Evolutionary conservation across 2,797 vertebrate species (phyloP), one percentile per base, ranked within the genome.

Genomic region (Mionectes olivaceus): DNA sequence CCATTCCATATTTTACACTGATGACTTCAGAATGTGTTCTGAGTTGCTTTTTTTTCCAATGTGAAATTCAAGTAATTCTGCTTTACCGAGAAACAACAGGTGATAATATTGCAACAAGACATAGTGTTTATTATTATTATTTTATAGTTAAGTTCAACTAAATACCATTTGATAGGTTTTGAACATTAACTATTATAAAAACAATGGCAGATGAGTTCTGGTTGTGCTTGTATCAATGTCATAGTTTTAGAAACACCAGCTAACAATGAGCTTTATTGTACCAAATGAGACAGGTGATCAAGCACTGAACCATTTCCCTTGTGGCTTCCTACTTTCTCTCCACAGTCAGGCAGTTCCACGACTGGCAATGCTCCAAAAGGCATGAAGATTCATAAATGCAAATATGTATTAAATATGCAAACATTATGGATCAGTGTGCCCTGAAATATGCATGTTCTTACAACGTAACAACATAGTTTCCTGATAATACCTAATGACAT

Each of bases 321-420:
- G 71, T 44, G 41, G 16, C 50, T 76, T 25, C 30, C 43, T 81
- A 6, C 35, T 61, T 85, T 69, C 39, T 69, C 56, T 90, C 33
- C 7, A 18, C 56, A 78, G 32, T 57, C 71, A 93, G 33, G 49
- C 75, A 77, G 41, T 28, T 91, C 32, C 39, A 65, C 1, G 4
- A 21, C 44, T 86, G 87, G 85, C 77, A 90, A 37, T 19, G 17
- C 61, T 90, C 69, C 83, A 88, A 79, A 78, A 71, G 27, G 9
- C 57, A 68, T 73, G 76, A 77, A 88, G 73, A 94, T 84, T 88
- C 80, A 91, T 76, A 84, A 79, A 96, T 95, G 95, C 67, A 96
- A 96, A 89, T 92, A 80, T 18, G 4, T 50, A 81, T 92, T 55
- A 89, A 92, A 87, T 91, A 96, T 87, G 91, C 87, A 94, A 92